Conservation (phyloP, 2,113 vertebrate genomes). For the Catharus fuscescens region DNA sequence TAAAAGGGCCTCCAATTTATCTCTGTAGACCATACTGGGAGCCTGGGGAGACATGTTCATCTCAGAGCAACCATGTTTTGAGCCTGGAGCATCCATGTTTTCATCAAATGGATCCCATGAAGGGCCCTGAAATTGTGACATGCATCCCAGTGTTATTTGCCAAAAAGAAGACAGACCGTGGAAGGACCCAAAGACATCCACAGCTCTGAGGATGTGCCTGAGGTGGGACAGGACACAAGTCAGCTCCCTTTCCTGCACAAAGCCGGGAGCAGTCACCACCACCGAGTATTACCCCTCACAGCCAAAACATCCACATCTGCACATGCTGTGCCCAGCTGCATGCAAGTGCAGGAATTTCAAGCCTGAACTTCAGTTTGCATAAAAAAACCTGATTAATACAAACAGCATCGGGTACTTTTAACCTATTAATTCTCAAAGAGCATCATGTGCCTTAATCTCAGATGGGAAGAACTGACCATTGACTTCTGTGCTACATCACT, state of each 20-base stretch:
- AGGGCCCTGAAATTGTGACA: not conserved
- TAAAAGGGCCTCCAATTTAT: not conserved
- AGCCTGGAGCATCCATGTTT: not conserved
- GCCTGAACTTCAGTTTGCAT: not conserved
- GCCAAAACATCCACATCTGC: not conserved
- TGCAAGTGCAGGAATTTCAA: not conserved
- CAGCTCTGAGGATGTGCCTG: not conserved
- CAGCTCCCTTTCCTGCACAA: not conserved
- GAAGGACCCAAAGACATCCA: not conserved
- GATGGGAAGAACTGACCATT: not conserved
- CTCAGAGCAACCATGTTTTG: not conserved
- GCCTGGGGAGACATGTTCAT: not conserved
- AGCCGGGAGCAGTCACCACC: not conserved
- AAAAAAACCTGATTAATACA: not conserved
- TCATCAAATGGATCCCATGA: not conserved
- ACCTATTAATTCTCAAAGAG: not conserved
- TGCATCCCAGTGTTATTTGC: fast-evolving
- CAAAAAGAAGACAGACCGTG: not conserved
- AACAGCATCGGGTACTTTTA: not conserved
- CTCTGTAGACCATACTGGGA: not conserved
- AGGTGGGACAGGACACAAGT: not conserved
- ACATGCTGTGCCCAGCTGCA: fast-evolving
- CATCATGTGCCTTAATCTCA: not conserved
- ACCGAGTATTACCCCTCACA: not conserved
- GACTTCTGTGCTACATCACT: not conserved